Evolutionary conservation across 2,888 invertebrate genomes (phyloP).

Genomic region (Spicauda simplicius): DNA sequence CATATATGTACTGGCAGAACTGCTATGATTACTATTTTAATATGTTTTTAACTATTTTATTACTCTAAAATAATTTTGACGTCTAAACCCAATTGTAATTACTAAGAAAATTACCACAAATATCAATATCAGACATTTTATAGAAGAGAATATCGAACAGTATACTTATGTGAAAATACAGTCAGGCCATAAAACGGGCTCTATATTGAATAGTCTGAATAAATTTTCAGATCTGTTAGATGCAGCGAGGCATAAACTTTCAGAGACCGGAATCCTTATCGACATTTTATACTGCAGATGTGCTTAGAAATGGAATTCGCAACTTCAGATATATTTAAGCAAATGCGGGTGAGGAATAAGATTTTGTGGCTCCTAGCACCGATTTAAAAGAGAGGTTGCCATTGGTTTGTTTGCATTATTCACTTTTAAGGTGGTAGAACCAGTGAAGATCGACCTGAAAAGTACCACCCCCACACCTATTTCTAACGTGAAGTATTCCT

Average conservation of each 20-base stretch:
- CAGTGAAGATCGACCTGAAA: no score
- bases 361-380: neutral
- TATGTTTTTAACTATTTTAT: no score
- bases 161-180: neutral
- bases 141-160: neutral
- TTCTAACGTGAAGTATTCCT: no score
- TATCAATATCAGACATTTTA: neutral
- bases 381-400: no score
- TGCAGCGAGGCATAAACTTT: conserved; percentile 26
- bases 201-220: conserved; percentile 19
- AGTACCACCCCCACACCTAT: no score
- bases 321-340: conserved; percentile 19
- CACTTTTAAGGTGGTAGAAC: no score
- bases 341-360: conserved; percentile 2
- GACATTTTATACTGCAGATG: conserved; percentile 32
- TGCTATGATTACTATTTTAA: no score
- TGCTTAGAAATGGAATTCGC: conserved; percentile 13
- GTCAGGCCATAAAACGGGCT: conserved; percentile 1
- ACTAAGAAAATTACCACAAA: no score
- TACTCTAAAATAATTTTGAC: no score
- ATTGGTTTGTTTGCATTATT: no score
- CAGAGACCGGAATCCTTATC: conserved; percentile 24
- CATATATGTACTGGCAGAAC: no score
- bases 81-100: no score
- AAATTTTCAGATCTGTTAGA: conserved; percentile 19